Conservation (phyloP, 2,797 vertebrate species). For the Sparidentex hasta region DNA sequence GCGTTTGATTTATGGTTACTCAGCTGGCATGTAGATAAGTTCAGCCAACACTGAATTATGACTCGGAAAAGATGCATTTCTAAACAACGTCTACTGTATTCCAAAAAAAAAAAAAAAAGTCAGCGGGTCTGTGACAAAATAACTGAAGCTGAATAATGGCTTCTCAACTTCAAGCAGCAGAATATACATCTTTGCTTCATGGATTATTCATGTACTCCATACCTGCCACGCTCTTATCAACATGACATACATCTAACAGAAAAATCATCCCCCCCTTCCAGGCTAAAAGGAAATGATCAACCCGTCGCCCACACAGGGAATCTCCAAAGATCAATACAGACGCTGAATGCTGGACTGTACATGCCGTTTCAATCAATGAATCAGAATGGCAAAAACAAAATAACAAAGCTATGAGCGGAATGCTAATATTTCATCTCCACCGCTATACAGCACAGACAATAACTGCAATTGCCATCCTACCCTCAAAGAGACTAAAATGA, state of each 20-base stretch:
- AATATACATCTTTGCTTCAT: slow-evolving; percentile 78
- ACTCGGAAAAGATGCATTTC: slow-evolving; percentile 57
- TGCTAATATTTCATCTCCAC: slow-evolving; percentile 32
- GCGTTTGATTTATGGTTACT: slow-evolving; percentile 68
- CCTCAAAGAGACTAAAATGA: slow-evolving; percentile 21
- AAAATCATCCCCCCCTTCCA: slow-evolving; percentile 48
- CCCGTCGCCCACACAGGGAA: slow-evolving; percentile 42
- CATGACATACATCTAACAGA: slow-evolving; percentile 76
- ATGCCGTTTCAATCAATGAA: slow-evolving; percentile 35
- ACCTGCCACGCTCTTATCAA: slow-evolving; percentile 79
- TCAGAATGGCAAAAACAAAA: slow-evolving; percentile 36
- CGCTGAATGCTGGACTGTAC: slow-evolving; percentile 28
- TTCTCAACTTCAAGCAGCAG: slow-evolving; percentile 66
- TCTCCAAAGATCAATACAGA: slow-evolving; percentile 55
- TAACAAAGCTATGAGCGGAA: slow-evolving; percentile 35
- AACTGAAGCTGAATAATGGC: slow-evolving; percentile 79
- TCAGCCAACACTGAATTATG: slow-evolving; percentile 59
- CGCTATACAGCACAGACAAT: slow-evolving; percentile 14
- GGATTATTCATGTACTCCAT: slow-evolving; percentile 78
- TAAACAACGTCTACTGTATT: slow-evolving; percentile 50
- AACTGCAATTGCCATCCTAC: slow-evolving; percentile 1
- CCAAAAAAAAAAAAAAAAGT: slow-evolving; percentile 32
- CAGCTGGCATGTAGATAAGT: slow-evolving; percentile 52
- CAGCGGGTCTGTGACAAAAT: slow-evolving; percentile 63
- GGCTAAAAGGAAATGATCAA: slow-evolving; percentile 67